Evolutionary conservation across 30 jellyfish, hydroid and myxozoan genomes (phyloP).

Genomic region (Haliclystus octoradiatus): DNA sequence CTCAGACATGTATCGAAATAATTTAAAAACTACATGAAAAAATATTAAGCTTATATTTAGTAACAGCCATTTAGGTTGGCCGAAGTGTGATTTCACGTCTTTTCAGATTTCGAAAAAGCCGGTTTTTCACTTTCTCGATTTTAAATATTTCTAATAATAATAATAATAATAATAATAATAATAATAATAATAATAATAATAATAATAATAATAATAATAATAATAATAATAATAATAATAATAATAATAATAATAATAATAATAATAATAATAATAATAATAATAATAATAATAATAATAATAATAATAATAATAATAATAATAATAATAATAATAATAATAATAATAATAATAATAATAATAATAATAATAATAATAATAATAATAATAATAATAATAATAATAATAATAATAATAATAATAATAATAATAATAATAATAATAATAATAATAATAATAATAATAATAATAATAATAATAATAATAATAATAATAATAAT

Average conservation of each 20-base stretch:
- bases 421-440: neutral
- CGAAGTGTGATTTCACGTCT: too few species aligned
- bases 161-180: neutral
- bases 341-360: neutral
- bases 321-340: neutral
- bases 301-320: neutral
- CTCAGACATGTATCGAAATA: too few species aligned
- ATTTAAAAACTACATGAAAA: too few species aligned
- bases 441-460: too few species aligned
- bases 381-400: neutral
- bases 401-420: neutral
- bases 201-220: neutral
- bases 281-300: neutral
- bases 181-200: neutral
- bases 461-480: neutral
- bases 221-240: neutral
- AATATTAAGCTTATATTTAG: too few species aligned
- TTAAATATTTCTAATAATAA: neutral
- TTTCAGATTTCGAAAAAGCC: too few species aligned
- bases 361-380: neutral
- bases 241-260: neutral
- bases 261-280: neutral
- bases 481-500: neutral
- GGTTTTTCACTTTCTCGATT: too few species aligned
- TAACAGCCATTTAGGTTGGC: too few species aligned